phyloP scores from a whole-genome alignment of 2,888 invertebrate species.

The Andrena chrysosceles region DNA sequence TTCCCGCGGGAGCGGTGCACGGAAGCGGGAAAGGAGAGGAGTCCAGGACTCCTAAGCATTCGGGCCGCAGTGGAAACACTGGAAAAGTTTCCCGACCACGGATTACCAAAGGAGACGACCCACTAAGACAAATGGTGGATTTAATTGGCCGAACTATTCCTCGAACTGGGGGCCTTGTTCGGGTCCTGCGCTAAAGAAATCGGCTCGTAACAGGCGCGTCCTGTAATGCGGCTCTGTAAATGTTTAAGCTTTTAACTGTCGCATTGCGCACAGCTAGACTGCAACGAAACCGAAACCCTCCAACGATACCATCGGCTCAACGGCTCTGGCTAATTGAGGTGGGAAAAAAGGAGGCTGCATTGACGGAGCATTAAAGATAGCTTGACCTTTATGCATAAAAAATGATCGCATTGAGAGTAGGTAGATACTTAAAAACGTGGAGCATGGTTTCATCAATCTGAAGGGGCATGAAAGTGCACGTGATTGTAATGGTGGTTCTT shows the following conservation, averaged over 20 bases:
- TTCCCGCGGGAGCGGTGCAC: slow-evolving; percentile 57
- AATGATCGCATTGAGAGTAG: not conserved
- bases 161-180: slow-evolving; percentile 35
- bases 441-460: too few species aligned
- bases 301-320: not conserved
- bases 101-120: slow-evolving; percentile 49
- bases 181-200: not conserved
- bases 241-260: not conserved
- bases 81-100: slow-evolving; percentile 56
- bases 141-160: slow-evolving; percentile 67
- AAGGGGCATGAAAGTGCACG: too few species aligned
- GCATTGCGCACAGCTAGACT: slow-evolving; percentile 41
- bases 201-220: not conserved
- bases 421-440: too few species aligned
- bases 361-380: not conserved
- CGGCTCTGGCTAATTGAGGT: slow-evolving; percentile 2
- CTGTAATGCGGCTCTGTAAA: not conserved
- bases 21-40: slow-evolving; percentile 20
- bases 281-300: not conserved
- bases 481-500: too few species aligned
- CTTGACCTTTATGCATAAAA: not conserved
- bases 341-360: not conserved
- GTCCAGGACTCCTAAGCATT: slow-evolving; percentile 26
- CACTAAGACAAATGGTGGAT: slow-evolving; percentile 65
- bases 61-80: slow-evolving; percentile 18